Conservation (phyloP, 2,888 invertebrate species). For the Melikaiella ostensackeni region DNA sequence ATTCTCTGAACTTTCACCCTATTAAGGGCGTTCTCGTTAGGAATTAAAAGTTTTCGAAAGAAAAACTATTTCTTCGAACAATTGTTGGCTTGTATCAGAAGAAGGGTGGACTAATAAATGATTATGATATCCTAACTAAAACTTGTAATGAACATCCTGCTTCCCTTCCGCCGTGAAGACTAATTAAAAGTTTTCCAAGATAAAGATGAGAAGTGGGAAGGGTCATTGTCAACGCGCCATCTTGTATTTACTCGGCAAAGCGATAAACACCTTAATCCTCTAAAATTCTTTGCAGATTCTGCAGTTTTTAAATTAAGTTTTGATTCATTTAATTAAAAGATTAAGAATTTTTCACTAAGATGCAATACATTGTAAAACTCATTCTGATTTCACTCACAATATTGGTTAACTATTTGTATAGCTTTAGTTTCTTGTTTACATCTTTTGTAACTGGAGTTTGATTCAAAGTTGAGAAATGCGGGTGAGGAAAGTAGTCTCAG, state of each 20-base stretch:
- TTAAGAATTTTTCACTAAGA: neutral
- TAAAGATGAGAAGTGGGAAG: slow-evolving; percentile 33
- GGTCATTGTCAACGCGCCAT: slow-evolving; percentile 34
- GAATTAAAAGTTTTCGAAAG: slow-evolving; percentile 19
- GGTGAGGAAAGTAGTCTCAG: too few relatives aligned
- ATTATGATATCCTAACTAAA: slow-evolving; percentile 54
- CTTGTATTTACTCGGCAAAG: slow-evolving; percentile 25
- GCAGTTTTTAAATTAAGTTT: too few relatives aligned
- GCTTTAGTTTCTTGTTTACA: neutral
- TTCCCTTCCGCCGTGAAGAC: slow-evolving; percentile 51
- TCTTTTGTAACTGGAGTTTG: neutral
- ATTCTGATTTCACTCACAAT: neutral
- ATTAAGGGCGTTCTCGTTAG: neutral
- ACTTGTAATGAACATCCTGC: slow-evolving; percentile 54
- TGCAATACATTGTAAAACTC: neutral
- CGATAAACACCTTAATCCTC: slow-evolving; percentile 24
- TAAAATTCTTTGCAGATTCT: neutral
- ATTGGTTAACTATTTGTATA: neutral
- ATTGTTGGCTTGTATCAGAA: slow-evolving; percentile 19
- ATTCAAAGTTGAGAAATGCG: too few relatives aligned
- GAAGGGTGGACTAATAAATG: slow-evolving; percentile 42
- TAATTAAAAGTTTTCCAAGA: slow-evolving; percentile 56
- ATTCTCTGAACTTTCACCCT: neutral
- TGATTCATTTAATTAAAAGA: too few relatives aligned
- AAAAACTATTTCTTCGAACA: slow-evolving; percentile 23